A percentile compares a stretch with the other conserved stretches of the same genome.
Conservation (phyloP, 1,140 invertebrate species). For the Drosophila watanabei region DNA sequence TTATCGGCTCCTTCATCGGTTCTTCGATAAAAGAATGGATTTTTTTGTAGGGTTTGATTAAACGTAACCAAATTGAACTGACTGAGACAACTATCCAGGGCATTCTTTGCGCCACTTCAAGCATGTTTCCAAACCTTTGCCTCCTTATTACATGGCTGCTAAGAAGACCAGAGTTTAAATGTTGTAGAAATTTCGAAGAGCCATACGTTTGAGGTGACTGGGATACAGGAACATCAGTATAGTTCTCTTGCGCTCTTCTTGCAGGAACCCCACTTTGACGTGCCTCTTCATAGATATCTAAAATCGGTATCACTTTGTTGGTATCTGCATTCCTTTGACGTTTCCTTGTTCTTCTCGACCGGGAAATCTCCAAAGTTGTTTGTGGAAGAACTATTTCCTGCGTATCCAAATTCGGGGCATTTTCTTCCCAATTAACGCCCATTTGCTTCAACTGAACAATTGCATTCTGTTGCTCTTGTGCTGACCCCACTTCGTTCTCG, state of each 20-base stretch:
- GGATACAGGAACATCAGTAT: not conserved
- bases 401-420: not conserved
- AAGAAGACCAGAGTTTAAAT: slow-evolving; percentile 17
- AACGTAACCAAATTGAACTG: slow-evolving; percentile 2
- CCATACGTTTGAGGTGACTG: not conserved
- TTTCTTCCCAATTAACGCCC: not conserved
- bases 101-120: not conserved
- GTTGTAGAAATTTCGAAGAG: not conserved
- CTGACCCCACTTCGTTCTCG: not conserved
- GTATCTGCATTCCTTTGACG: no score
- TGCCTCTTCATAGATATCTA: not conserved
- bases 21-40: not conserved
- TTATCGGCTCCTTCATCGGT: not conserved
- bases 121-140: no score
- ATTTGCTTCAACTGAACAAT: not conserved
- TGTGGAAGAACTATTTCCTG: slow-evolving; percentile 12
- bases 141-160: slow-evolving; percentile 15
- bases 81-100: not conserved
- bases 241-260: not conserved
- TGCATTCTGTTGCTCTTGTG: not conserved
- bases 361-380: not conserved
- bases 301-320: not conserved
- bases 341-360: not conserved
- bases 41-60: no score
- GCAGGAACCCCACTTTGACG: not conserved